Conservation (phyloP, 2,888 invertebrate genomes). For the Mesorhabditis spiculigera region DNA sequence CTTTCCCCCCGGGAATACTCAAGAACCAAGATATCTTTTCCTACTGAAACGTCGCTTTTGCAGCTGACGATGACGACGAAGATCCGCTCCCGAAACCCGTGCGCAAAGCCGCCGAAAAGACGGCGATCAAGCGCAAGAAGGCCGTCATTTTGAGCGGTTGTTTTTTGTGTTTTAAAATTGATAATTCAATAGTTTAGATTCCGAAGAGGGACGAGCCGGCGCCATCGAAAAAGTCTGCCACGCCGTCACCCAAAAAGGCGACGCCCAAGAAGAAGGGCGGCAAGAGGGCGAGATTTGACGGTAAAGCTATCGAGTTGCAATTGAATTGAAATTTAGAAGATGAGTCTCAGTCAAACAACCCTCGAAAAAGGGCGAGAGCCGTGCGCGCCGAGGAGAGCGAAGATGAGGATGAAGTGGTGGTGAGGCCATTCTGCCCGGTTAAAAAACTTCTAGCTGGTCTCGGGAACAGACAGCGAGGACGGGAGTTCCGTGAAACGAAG, state of each 20-base stretch:
- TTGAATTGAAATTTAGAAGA: not conserved
- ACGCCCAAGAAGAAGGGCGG: slow-evolving; percentile 4
- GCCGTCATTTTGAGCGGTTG: not conserved
- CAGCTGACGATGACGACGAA: slow-evolving; percentile 2
- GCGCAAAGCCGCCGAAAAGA: not conserved
- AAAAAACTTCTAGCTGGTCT: slow-evolving; percentile 9
- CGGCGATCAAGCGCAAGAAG: not conserved
- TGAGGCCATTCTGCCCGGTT: not conserved
- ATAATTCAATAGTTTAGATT: no score
- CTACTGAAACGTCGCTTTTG: no score
- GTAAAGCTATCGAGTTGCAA: not conserved
- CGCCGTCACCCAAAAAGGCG: not conserved
- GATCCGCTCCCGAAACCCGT: not conserved
- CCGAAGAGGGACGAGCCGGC: no score
- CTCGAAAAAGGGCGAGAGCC: not conserved
- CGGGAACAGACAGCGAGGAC: slow-evolving; percentile 23
- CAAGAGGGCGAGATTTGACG: slow-evolving; percentile 1
- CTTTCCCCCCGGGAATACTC: no score
- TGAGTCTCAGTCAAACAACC: not conserved
- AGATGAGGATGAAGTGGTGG: not conserved
- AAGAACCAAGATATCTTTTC: no score
- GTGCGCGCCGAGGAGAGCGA: not conserved
- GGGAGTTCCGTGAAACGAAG: slow-evolving; percentile 20
- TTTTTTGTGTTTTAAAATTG: no score
- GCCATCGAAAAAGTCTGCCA: not conserved